A percentile compares a stretch with the other conserved stretches of the same genome.
These are phyloP conservation scores for Enteromius treurensis DNA, from an alignment of 2,797 vertebrate genomes.

Conservation along the genomic window DNA sequence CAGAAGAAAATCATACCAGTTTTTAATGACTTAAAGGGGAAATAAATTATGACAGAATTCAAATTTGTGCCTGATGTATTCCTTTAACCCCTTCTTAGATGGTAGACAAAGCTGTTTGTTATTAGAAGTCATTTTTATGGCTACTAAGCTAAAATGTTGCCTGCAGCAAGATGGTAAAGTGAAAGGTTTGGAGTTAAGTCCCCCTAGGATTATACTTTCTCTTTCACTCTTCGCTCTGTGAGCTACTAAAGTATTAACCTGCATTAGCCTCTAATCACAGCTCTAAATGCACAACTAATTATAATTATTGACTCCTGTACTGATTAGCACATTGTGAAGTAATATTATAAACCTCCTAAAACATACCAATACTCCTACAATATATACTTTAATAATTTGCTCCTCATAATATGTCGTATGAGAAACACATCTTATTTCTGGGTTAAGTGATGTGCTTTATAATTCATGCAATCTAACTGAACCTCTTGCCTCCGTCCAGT, in stretches of 20 bases:
- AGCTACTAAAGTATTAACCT: slow-evolving; percentile 10
- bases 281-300: not conserved
- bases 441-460: not conserved
- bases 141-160: not conserved
- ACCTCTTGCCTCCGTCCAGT: not conserved
- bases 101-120: not conserved
- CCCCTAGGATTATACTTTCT: slow-evolving; percentile 44
- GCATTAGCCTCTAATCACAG: slow-evolving; percentile 4
- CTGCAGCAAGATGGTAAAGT: not conserved
- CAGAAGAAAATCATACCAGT: not conserved
- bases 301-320: not conserved
- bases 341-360: not conserved
- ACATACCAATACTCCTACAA: not conserved
- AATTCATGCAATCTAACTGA: not conserved
- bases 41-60: not conserved
- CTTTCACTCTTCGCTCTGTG: not conserved
- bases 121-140: not conserved
- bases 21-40: not conserved
- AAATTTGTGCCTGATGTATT: not conserved
- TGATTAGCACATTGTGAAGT: not conserved
- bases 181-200: slow-evolving; percentile 27
- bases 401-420: not conserved
- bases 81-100: not conserved
- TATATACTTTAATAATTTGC: not conserved
- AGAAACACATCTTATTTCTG: not conserved